phyloP scores from a whole-genome alignment of 2,888 invertebrate genomes.

The Leptinotarsa haldemani region DNA sequence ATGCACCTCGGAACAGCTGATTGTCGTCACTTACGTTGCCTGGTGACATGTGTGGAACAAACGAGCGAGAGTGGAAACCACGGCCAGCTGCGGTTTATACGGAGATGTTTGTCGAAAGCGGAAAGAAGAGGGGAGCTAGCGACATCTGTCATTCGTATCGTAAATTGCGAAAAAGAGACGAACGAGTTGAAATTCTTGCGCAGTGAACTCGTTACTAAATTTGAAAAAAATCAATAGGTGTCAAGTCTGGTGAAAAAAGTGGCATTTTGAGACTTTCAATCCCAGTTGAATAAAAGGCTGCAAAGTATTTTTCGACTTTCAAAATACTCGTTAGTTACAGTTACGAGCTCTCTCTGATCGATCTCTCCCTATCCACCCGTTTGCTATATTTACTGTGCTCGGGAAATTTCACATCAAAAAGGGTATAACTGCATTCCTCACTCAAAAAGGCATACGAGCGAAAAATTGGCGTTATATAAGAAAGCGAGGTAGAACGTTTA shows the following conservation, averaged over 20 bases:
- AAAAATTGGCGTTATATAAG: not conserved
- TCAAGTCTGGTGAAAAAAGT: not conserved
- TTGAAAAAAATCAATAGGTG: not conserved
- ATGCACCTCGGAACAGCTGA: conserved; percentile 60
- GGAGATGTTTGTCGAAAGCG: not conserved
- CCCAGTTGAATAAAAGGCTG: too few species aligned
- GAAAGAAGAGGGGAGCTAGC: not conserved
- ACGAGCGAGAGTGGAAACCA: conserved; percentile 21
- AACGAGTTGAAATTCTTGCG: not conserved
- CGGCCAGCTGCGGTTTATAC: conserved; percentile 15
- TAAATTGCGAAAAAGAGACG: not conserved
- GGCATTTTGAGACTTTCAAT: too few species aligned
- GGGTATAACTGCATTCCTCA: conserved; percentile 2
- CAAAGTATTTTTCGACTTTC: too few species aligned
- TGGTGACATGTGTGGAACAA: conserved; percentile 30
- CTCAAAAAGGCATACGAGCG: conserved; percentile 7
- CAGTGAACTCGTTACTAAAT: not conserved
- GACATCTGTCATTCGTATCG: conserved; percentile 10
- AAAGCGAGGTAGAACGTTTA: not conserved
- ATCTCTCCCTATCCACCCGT: not conserved
- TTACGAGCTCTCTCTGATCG: too few species aligned
- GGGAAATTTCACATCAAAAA: conserved; percentile 5
- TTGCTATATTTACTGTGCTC: not conserved
- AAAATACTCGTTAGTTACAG: too few species aligned
- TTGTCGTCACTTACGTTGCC: conserved; percentile 31